Base-by-base conservation (phyloP, 2,113 vertebrate species). In the Physeter macrocephalus region DNA sequence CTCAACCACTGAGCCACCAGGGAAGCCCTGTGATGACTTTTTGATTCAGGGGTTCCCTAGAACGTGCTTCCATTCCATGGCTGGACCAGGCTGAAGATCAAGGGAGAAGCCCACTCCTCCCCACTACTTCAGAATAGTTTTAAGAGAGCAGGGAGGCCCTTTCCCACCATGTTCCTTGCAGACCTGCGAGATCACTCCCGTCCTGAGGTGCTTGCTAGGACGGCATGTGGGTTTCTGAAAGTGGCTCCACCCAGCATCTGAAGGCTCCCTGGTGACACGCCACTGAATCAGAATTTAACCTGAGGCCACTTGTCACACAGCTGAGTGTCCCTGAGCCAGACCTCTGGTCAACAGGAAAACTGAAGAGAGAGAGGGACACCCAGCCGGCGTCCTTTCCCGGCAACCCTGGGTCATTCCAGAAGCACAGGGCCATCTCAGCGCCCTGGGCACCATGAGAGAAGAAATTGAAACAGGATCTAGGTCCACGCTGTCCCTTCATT, bases 1-100 rank as follows among this genome's bases (percentile, higher is more conserved):
- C 13, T 14, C 46, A 49, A 49, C 46, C 46, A 49, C 46, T 49
- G 46, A 12, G 46, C 13, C 46, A 49, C 46, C 46, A 49, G 46
- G 46, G 46, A 49, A 49, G 46, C 46, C 46, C 46, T 97, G 89
- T 90, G 96, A 95, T 97, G 97, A 94, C 90, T 83, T 97, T 98
- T 98, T 98, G 95, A 98, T 98, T 97, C 96, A 97, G 97, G 97
- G 81, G 95, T 97, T 98, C 93, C 89, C 88, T 97, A 96, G 96
- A 97, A 94, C 94, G 87, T 89, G 96, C 95, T 97, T 97, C 92
- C 90, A 69, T 97, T 94, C 97, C 97, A 94, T 93, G 95, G 97
- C 97, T 93, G 75, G 97, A 93, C 93, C 87, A 97, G 95, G 97
- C 97, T 97, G 84, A 97, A 97, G 49, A 94, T 86, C 96, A 97